Conservation (phyloP, 1,140 invertebrate species). For the Hetaerina americana region DNA sequence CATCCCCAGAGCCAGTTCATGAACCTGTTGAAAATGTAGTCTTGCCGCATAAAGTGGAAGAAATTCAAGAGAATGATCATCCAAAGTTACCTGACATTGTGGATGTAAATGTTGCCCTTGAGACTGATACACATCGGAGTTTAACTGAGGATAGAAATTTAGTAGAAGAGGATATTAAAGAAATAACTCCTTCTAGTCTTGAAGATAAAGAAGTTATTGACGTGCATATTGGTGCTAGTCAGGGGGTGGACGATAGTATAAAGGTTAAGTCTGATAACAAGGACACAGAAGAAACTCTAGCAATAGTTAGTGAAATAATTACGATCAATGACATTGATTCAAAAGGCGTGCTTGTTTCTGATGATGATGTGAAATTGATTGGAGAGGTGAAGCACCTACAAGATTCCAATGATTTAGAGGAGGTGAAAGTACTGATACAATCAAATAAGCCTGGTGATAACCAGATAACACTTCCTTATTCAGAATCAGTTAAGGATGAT, state of each 20-base stretch:
- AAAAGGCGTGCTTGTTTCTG: background rate
- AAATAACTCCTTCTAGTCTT: background rate
- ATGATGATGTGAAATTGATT: background rate
- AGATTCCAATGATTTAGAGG: background rate
- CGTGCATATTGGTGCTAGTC: background rate
- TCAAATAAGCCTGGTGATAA: background rate
- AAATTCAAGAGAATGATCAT: background rate
- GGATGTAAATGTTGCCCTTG: background rate
- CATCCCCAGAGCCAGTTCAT: background rate
- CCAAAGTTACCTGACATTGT: background rate
- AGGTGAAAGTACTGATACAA: background rate
- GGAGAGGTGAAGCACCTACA: background rate
- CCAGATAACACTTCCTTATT: background rate
- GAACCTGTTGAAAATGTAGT: background rate
- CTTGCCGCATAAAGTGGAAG: background rate
- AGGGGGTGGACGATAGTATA: background rate
- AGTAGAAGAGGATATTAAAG: background rate
- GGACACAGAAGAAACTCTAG: background rate
- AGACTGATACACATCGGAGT: background rate
- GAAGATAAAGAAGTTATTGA: background rate
- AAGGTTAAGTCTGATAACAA: background rate
- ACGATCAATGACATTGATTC: background rate
- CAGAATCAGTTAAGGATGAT: background rate
- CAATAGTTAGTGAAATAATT: background rate
- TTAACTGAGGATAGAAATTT: background rate